These are phyloP conservation scores for Albula glossodonta DNA, from an alignment of 2,113 vertebrate genomes.

Conservation along the genomic window DNA sequence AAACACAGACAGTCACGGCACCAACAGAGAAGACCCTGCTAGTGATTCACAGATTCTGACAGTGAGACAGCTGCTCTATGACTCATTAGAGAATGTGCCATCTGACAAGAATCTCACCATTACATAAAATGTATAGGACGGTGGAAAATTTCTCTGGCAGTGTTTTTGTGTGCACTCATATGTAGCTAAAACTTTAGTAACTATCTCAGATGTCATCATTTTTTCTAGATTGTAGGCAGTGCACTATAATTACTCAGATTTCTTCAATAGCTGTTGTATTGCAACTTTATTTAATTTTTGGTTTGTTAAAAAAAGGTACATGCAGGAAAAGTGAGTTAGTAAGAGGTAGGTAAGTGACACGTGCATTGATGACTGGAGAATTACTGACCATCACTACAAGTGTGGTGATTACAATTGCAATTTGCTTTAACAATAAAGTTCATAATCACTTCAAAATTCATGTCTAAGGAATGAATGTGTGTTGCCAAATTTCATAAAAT, in stretches of 20 bases:
- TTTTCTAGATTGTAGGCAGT: background rate
- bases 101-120: background rate
- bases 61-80: background rate
- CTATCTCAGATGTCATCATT: background rate
- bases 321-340: background rate
- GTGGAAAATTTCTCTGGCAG: background rate
- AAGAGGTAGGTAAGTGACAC: background rate
- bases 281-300: background rate
- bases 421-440: too few species aligned
- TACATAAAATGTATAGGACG: background rate
- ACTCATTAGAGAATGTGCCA: background rate
- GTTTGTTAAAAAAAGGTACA: background rate
- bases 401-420: too few species aligned
- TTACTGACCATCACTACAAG: background rate
- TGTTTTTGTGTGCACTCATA: background rate
- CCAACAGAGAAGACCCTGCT: background rate
- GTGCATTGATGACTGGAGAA: background rate
- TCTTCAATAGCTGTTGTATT: background rate
- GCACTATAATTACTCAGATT: background rate
- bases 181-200: background rate
- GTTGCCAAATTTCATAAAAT: too few species aligned
- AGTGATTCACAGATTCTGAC: background rate
- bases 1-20: background rate
- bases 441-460: too few species aligned
- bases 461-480: too few species aligned